These are phyloP conservation scores for Myrmecobius fasciatus DNA, from an alignment of 2,113 vertebrate genomes.

Conservation along the genomic window DNA sequence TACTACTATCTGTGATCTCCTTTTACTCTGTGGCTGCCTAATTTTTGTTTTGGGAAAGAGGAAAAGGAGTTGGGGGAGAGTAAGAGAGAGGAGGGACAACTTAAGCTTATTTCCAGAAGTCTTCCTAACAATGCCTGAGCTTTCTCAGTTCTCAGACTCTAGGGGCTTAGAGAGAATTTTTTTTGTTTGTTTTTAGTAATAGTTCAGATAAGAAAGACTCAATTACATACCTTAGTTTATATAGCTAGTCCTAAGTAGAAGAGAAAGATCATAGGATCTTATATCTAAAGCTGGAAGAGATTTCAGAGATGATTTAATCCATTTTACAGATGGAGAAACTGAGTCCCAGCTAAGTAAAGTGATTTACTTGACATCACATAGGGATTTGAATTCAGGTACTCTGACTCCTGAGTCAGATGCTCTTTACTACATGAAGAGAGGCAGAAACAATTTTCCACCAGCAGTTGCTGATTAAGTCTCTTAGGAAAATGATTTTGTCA, in stretches of 20 bases:
- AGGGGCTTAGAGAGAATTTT: not conserved
- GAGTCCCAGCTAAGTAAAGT: not conserved
- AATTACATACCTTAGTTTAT: conserved; percentile 64
- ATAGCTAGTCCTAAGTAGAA: conserved; percentile 55
- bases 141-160: conserved; percentile 12
- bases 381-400: not conserved
- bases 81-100: not conserved
- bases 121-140: not conserved
- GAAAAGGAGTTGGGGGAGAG: not conserved
- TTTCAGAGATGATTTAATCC: not conserved
- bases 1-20: not conserved
- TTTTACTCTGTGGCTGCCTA: conserved; percentile 9
- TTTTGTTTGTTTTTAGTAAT: conserved; percentile 42
- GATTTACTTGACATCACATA: not conserved
- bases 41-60: not conserved
- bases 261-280: conserved; percentile 19
- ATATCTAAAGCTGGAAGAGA: not conserved
- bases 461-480: conserved; percentile 68
- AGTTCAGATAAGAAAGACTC: conserved; percentile 43
- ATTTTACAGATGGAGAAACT: not conserved
- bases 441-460: conserved; percentile 66
- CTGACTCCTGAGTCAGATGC: not conserved
- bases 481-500: conserved; percentile 48
- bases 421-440: not conserved
- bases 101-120: not conserved